A percentile compares a stretch with the other conserved stretches of the same genome.
Evolutionary conservation across 2,113 vertebrate species (phyloP).

Genomic region (Phrynosoma blainvillii): DNA sequence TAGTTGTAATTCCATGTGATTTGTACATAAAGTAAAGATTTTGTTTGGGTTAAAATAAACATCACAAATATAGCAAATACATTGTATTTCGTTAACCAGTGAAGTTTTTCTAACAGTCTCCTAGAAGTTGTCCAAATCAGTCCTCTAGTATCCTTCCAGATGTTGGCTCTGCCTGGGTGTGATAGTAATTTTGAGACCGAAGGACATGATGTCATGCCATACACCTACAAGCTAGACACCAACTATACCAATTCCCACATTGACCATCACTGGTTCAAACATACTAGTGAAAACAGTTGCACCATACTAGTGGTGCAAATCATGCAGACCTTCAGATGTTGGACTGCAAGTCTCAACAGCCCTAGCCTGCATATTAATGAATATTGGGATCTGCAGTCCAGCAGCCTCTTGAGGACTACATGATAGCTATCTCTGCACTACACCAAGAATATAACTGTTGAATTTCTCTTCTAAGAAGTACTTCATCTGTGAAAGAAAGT

Average conservation of each 20-base stretch:
- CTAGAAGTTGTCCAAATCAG: too few relatives aligned
- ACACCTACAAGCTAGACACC: background rate
- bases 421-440: background rate
- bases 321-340: too few relatives aligned
- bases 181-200: background rate
- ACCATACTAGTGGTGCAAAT: background rate
- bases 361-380: too few relatives aligned
- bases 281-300: background rate
- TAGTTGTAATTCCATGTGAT: background rate
- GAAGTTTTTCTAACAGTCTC: background rate
- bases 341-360: too few relatives aligned
- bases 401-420: too few relatives aligned
- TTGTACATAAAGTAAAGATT: background rate
- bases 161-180: background rate
- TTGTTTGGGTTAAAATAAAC: background rate
- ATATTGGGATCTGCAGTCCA: too few relatives aligned
- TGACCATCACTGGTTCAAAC: background rate
- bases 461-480: background rate
- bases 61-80: background rate
- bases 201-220: too few relatives aligned
- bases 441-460: background rate
- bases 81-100: background rate
- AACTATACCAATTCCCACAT: background rate
- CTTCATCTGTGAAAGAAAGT: background rate
- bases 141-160: background rate